Conservation (phyloP, 2,113 vertebrate genomes). For the Dendropsophus ebraccatus region DNA sequence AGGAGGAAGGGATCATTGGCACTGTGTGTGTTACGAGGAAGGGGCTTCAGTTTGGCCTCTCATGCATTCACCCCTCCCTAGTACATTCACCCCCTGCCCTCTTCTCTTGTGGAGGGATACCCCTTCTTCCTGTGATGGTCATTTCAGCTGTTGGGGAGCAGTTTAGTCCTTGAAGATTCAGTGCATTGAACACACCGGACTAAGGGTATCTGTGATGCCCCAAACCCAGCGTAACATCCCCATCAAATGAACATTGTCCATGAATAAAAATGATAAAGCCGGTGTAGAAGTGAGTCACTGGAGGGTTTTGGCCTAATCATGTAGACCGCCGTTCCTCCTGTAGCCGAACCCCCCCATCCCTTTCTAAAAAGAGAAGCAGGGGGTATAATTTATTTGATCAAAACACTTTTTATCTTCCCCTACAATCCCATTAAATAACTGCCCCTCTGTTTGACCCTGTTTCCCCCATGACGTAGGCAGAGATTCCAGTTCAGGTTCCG, state of each 20-base stretch:
- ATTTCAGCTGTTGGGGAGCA: slow-evolving; percentile 21
- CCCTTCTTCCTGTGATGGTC: not conserved
- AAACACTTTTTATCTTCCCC: slow-evolving; percentile 9
- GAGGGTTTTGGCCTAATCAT: slow-evolving; percentile 51
- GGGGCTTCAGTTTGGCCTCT: slow-evolving; percentile 36
- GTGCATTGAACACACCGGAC: slow-evolving; percentile 44
- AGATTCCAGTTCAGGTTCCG: slow-evolving; percentile 6
- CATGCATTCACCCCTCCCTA: slow-evolving; percentile 33
- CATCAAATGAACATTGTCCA: slow-evolving; percentile 28
- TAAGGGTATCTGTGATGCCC: not conserved
- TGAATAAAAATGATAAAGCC: slow-evolving; percentile 56
- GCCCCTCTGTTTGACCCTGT: slow-evolving; percentile 37
- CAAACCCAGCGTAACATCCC: not conserved
- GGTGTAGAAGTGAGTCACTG: slow-evolving; percentile 54
- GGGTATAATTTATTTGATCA: slow-evolving; percentile 20
- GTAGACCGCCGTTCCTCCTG: slow-evolving; percentile 45
- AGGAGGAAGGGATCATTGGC: slow-evolving; percentile 46
- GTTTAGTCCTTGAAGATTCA: slow-evolving; percentile 35
- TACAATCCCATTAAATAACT: slow-evolving; percentile 39
- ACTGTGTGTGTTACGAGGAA: slow-evolving; percentile 37
- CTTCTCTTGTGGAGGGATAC: slow-evolving; percentile 3
- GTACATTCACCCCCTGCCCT: slow-evolving; percentile 38
- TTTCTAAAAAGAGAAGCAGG: slow-evolving; percentile 48
- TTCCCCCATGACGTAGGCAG: slow-evolving; percentile 23
- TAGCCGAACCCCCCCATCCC: slow-evolving; percentile 21